Conservation (phyloP, 2,888 invertebrate species). For the Athalia cordata region DNA sequence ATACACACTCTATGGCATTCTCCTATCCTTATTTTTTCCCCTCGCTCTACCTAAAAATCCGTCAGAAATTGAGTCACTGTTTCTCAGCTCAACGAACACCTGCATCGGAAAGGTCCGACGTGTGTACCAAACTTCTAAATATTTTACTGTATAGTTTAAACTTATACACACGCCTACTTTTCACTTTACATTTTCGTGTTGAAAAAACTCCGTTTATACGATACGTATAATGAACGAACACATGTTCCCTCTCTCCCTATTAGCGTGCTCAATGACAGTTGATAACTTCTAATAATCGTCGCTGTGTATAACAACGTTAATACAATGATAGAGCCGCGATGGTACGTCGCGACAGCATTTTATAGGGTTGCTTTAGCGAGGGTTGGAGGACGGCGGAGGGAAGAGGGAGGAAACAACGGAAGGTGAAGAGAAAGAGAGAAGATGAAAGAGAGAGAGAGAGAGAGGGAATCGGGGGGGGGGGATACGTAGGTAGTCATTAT, state of each 20-base stretch:
- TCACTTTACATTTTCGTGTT: not conserved
- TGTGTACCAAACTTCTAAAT: not conserved
- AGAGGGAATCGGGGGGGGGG: constrained; percentile 55
- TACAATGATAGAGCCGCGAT: constrained; percentile 7
- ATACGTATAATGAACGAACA: not conserved
- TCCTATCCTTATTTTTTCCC: too few species aligned
- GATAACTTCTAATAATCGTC: constrained; percentile 12
- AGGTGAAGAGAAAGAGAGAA: constrained; percentile 46
- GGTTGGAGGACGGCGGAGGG: constrained; percentile 47
- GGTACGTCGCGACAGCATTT: not conserved
- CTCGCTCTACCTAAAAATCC: not conserved
- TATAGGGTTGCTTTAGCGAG: not conserved
- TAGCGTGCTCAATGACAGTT: constrained; percentile 14
- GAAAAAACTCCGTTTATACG: too few species aligned
- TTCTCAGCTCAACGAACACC: not conserved
- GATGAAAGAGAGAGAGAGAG: constrained; percentile 48
- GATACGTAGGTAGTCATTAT: constrained; percentile 73
- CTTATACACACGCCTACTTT: not conserved
- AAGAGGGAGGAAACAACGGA: constrained; percentile 45
- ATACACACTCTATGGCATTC: too few species aligned
- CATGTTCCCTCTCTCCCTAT: not conserved
- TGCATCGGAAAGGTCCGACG: not conserved
- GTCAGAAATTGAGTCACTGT: constrained; percentile 26
- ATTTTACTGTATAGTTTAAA: not conserved
- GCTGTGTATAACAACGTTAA: not conserved